These are phyloP conservation scores for Mesoligia furuncula DNA, from an alignment of 2,888 invertebrate genomes.

Conservation along the genomic window DNA sequence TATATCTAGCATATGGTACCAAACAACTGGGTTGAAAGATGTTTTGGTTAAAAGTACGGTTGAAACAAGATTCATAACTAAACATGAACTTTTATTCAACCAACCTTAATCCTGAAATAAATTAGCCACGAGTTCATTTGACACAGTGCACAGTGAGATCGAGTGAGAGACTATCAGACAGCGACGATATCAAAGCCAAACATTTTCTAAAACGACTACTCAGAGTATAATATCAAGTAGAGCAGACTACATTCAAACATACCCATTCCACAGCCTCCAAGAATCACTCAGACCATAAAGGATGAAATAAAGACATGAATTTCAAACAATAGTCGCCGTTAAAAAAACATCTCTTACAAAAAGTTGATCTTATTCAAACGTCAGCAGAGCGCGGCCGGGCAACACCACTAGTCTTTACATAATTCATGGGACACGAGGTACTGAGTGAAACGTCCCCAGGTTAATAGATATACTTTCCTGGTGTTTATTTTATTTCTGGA, in stretches of 20 bases:
- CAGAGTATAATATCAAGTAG: background rate
- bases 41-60: conserved; percentile 28
- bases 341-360: conserved; percentile 55
- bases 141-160: background rate
- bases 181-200: background rate
- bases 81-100: background rate
- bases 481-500: conserved; percentile 65
- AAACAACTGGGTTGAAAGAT: conserved; percentile 61
- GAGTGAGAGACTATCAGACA: background rate
- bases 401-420: conserved; percentile 71
- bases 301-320: conserved; percentile 51
- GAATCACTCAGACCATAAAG: conserved; percentile 24
- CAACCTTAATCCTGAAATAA: no score
- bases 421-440: conserved; percentile 75
- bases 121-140: background rate
- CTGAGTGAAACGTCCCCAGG: conserved; percentile 83
- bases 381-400: conserved; percentile 49
- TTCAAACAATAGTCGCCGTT: conserved; percentile 44
- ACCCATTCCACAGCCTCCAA: no score
- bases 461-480: conserved; percentile 80
- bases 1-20: conserved; percentile 73
- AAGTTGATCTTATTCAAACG: conserved; percentile 70
- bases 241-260: background rate
- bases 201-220: background rate
- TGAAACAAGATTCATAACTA: conserved; percentile 6